Evolutionary conservation across 2,888 invertebrate species (phyloP).

Genomic region (Coecobrya sp.): DNA sequence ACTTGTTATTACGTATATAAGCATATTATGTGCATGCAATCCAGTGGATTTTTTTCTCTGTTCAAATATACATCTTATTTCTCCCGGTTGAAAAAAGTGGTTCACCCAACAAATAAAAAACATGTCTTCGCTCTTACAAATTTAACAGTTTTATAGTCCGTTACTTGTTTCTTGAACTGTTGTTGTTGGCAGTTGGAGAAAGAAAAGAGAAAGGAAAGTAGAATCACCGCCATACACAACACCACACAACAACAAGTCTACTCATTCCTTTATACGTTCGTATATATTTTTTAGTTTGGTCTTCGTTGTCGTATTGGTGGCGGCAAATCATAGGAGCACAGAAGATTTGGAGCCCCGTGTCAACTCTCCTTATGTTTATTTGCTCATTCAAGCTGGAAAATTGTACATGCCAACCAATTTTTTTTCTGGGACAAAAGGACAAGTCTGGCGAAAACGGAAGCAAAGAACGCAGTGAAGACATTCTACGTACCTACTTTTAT

Average conservation of each 20-base stretch:
- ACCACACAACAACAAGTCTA: constrained; percentile 17
- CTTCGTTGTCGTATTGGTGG: not conserved
- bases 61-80: constrained; percentile 58
- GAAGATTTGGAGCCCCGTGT: constrained; percentile 13
- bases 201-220: not conserved
- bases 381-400: constrained; percentile 41
- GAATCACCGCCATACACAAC: constrained; percentile 29
- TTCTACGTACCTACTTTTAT: too few relatives aligned
- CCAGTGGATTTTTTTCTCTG: constrained; percentile 57
- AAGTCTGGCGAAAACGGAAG: constrained; percentile 64
- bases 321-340: constrained; percentile 12
- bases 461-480: constrained; percentile 58
- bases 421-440: constrained; percentile 50
- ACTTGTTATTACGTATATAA: not conserved
- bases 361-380: constrained; percentile 7
- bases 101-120: constrained; percentile 68
- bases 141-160: constrained; percentile 63
- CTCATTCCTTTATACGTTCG: constrained; percentile 6
- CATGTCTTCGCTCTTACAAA: constrained; percentile 78
- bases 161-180: constrained; percentile 25
- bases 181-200: not conserved
- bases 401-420: constrained; percentile 27
- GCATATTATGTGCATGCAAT: constrained; percentile 78
- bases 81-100: constrained; percentile 67
- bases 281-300: constrained; percentile 1